Conservation (phyloP, 2,888 invertebrate genomes). For the Habroteleia sp. region DNA sequence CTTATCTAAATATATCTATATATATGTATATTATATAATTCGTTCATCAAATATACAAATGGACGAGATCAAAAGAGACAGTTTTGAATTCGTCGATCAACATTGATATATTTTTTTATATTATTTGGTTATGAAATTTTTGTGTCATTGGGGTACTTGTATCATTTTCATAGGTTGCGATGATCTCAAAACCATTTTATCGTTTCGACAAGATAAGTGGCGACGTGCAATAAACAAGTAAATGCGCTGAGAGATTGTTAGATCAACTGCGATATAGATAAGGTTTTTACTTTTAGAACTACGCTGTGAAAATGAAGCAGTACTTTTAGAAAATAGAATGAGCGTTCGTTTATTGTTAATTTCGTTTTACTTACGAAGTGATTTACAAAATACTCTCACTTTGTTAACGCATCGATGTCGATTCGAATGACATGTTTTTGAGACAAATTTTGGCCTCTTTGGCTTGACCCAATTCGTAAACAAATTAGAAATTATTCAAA, state of each 20-base stretch:
- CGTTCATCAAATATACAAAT: background rate
- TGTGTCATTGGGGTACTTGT: slow-evolving; percentile 4
- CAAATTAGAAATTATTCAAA: too few relatives aligned
- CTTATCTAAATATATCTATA: slow-evolving; percentile 14
- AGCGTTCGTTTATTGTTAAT: too few relatives aligned
- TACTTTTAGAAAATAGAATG: too few relatives aligned
- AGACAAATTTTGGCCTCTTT: too few relatives aligned
- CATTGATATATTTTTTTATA: slow-evolving; percentile 35
- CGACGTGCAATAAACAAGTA: slow-evolving; percentile 39
- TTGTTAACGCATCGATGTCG: too few relatives aligned
- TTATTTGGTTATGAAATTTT: slow-evolving; percentile 19
- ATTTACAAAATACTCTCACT: too few relatives aligned
- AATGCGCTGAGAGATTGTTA: slow-evolving; percentile 16
- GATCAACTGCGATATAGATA: slow-evolving; percentile 37
- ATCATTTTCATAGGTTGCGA: slow-evolving; percentile 20
- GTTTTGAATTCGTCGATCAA: slow-evolving; percentile 1
- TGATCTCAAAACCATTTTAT: slow-evolving; percentile 15
- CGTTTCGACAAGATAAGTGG: slow-evolving; percentile 5
- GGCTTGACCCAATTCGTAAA: too few relatives aligned
- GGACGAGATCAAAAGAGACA: background rate
- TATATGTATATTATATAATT: slow-evolving; percentile 26
- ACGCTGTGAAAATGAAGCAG: background rate
- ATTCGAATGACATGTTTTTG: too few relatives aligned
- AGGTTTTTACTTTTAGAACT: slow-evolving; percentile 16
- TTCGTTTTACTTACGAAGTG: too few relatives aligned